Conservation (phyloP, 2,797 vertebrate genomes). For the Coendou prehensilis region DNA sequence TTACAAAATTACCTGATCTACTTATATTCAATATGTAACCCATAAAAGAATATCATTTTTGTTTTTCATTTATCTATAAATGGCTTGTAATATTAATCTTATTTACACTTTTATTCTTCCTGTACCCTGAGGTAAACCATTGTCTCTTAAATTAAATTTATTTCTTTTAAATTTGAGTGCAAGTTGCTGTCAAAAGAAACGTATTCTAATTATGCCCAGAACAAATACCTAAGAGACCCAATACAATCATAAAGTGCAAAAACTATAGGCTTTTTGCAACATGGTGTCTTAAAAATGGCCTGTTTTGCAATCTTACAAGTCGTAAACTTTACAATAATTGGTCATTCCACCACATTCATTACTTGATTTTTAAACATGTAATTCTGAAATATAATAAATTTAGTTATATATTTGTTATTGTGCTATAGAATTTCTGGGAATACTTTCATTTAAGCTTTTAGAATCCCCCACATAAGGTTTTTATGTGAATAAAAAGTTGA, state of each 20-base stretch:
- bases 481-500: slow-evolving; percentile 31
- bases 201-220: slow-evolving; percentile 78
- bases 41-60: slow-evolving; percentile 58
- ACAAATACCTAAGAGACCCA: slow-evolving; percentile 73
- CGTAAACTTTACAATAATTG: slow-evolving; percentile 76
- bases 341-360: slow-evolving; percentile 52
- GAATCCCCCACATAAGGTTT: background rate
- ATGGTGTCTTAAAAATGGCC: slow-evolving; percentile 63
- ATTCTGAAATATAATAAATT: slow-evolving; percentile 61
- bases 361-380: slow-evolving; percentile 45
- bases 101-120: slow-evolving; percentile 69
- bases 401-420: slow-evolving; percentile 51
- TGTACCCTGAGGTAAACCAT: slow-evolving; percentile 62
- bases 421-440: slow-evolving; percentile 18
- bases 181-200: slow-evolving; percentile 73
- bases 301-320: slow-evolving; percentile 48
- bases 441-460: slow-evolving; percentile 55
- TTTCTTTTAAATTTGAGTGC: slow-evolving; percentile 77
- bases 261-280: slow-evolving; percentile 46
- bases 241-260: slow-evolving; percentile 71
- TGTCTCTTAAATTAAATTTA: slow-evolving; percentile 79
- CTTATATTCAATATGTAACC: slow-evolving; percentile 32
- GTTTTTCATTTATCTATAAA: slow-evolving; percentile 68
- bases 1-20: slow-evolving; percentile 6
- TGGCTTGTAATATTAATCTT: slow-evolving; percentile 68